Base-by-base conservation (phyloP, 2,113 vertebrate species). In the Balaeniceps rex region DNA sequence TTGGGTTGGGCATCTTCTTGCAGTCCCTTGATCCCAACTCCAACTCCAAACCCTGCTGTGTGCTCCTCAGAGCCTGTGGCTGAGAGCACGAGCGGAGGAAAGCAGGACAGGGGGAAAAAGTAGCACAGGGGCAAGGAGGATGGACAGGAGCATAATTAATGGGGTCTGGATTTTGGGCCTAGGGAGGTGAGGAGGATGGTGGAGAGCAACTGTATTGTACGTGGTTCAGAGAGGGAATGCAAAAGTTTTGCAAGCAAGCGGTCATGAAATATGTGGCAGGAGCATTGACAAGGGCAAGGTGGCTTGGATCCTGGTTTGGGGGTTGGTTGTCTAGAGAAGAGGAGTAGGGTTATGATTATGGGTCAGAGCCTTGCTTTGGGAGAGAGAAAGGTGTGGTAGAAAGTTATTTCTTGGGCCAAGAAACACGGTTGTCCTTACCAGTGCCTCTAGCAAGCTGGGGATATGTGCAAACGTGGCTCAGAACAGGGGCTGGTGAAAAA, bases 151-250 rank as follows among this genome's bases (percentile, higher is more conserved):
- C 0, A 1, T 36, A 40, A n/a, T 51, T 19, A 21, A 9, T 5
- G 63, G 40, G 33, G 13, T 15, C 14, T 81, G 44, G 26, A 61
- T 70, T 87, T 68, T 0, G 2, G 75, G 12, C 5, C 34, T 7
- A 18, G 25, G 22, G 25, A 55, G 7, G 11, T 47, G 38, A 74
- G 58, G n/a, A 61, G 24, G 31, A 25, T n/a, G 11, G 28, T 11
- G 12, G 29, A 14, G 10, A 74, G 28, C 14, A 65, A 29, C n/a
- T 54, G 7, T 5, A 2, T 46, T 2, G 0, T 7, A 4, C 2
- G 0, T 55, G 14, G 19, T n/a, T 88, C 66, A 21, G 65, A 38
- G 33, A 5, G 14, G 5, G 28, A 63, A n/a, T 14, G 36, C 12
- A 25, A 42, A 78, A 11, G 9, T 33, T 90, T 85, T 71, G 33